Conservation (phyloP, 2,888 invertebrate genomes). For the Lasius platythorax region DNA sequence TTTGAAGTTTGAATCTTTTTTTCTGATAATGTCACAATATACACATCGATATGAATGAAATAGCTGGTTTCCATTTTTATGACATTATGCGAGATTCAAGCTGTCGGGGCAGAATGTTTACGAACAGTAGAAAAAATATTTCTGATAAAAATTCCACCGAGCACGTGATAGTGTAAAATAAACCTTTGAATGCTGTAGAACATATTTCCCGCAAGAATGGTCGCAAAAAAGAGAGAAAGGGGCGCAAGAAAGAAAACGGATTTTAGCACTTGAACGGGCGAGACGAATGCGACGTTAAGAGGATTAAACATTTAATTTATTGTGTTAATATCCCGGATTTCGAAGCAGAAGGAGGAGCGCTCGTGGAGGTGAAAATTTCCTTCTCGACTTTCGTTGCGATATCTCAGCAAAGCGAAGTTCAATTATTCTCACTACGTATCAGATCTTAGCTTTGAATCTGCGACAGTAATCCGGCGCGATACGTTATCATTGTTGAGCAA, state of each 20-base stretch:
- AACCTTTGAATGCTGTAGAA: conserved; percentile 70
- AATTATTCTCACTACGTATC: conserved; percentile 3
- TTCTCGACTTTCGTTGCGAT: background rate
- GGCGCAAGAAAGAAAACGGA: conserved; percentile 18
- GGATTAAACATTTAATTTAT: conserved; percentile 54
- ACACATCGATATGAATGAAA: conserved; percentile 41
- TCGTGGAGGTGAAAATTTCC: background rate
- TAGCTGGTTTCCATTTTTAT: conserved; percentile 66
- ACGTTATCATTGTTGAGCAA: background rate
- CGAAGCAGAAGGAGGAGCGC: background rate
- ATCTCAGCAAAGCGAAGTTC: background rate
- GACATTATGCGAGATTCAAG: conserved; percentile 55
- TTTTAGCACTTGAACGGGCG: conserved; percentile 31
- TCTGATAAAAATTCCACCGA: conserved; percentile 61
- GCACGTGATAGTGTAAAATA: conserved; percentile 56
- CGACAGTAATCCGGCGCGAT: background rate
- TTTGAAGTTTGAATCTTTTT: background rate
- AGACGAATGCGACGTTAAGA: conserved; percentile 51
- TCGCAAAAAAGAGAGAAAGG: background rate
- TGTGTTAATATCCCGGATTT: conserved; percentile 32
- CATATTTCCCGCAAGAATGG: conserved; percentile 60
- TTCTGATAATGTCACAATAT: conserved; percentile 60
- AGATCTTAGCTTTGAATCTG: background rate
- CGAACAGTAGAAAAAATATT: conserved; percentile 64
- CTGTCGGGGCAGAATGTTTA: conserved; percentile 62